Conservation (phyloP, 2,888 invertebrate genomes). For the Sycophila texana region DNA sequence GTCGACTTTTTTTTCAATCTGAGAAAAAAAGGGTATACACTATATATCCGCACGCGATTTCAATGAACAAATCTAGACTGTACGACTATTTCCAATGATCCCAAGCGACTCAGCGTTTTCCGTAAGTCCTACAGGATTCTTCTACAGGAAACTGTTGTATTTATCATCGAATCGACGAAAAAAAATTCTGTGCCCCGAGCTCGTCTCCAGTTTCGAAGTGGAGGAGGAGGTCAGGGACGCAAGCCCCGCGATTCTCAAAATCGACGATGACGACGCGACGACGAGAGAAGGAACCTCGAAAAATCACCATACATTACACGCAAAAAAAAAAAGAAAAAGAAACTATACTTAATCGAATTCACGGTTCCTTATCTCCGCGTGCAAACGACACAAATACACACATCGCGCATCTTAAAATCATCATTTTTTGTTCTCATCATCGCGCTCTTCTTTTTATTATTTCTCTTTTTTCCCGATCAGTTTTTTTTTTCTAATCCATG, state of each 20-base stretch:
- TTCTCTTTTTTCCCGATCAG: not conserved
- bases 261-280: conserved; percentile 46
- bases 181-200: conserved; percentile 10
- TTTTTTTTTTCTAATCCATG: not conserved
- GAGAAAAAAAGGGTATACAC: not conserved
- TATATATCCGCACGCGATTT: not conserved
- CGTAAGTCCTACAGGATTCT: conserved; percentile 49
- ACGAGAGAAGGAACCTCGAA: conserved; percentile 33
- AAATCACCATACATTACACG: not conserved
- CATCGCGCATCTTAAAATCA: not conserved
- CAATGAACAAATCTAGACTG: too few species aligned
- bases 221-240: not conserved
- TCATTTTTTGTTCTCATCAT: conserved; percentile 20
- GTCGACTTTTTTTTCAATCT: not conserved
- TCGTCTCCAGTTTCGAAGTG: not conserved
- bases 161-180: conserved; percentile 41
- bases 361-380: conserved; percentile 10
- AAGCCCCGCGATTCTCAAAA: conserved; percentile 43
- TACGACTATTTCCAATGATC: too few species aligned
- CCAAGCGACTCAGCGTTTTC: not conserved
- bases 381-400: not conserved
- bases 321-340: not conserved
- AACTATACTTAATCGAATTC: conserved; percentile 7
- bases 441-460: conserved; percentile 29
- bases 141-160: conserved; percentile 17